These are phyloP conservation scores for Lates japonicus DNA, from an alignment of 2,797 vertebrate species.

Conservation along the genomic window DNA sequence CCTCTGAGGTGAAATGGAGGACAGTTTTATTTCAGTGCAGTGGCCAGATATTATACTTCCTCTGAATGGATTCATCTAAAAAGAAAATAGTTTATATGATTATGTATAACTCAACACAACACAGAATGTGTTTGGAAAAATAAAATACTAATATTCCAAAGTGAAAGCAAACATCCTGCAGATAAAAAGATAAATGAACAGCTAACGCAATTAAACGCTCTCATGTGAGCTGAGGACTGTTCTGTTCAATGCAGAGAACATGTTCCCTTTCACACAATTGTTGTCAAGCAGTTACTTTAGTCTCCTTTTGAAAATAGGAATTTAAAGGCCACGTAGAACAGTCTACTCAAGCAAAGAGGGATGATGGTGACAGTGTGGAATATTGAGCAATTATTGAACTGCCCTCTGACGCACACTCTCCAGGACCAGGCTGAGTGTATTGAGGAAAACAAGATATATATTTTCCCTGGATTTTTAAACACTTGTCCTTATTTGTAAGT, in stretches of 20 bases:
- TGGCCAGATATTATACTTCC: conserved; percentile 17
- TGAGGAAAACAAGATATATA: conserved; percentile 15
- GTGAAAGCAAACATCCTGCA: neutral
- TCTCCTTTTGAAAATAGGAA: conserved; percentile 37
- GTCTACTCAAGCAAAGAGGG: conserved; percentile 28
- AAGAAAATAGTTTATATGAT: conserved; percentile 54
- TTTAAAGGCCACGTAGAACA: conserved; percentile 19
- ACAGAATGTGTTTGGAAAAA: neutral
- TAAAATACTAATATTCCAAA: neutral
- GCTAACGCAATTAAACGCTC: conserved; percentile 23
- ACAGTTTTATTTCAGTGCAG: conserved; percentile 50
- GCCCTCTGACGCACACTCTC: conserved; percentile 34
- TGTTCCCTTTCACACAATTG: conserved; percentile 24
- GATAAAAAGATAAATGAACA: conserved; percentile 32
- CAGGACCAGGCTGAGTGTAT: conserved; percentile 8
- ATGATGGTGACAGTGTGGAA: conserved; percentile 31
- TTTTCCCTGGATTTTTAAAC: conserved; percentile 10
- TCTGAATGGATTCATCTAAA: conserved; percentile 32
- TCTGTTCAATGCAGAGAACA: conserved; percentile 9
- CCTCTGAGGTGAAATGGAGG: conserved; percentile 65
- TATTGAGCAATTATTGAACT: conserved; percentile 49
- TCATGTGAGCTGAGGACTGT: conserved; percentile 26
- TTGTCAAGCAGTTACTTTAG: conserved; percentile 32
- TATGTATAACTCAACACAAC: neutral
- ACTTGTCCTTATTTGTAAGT: neutral